These are phyloP conservation scores for Agriopis marginaria DNA, from an alignment of 2,888 invertebrate species.

Conservation along the genomic window DNA sequence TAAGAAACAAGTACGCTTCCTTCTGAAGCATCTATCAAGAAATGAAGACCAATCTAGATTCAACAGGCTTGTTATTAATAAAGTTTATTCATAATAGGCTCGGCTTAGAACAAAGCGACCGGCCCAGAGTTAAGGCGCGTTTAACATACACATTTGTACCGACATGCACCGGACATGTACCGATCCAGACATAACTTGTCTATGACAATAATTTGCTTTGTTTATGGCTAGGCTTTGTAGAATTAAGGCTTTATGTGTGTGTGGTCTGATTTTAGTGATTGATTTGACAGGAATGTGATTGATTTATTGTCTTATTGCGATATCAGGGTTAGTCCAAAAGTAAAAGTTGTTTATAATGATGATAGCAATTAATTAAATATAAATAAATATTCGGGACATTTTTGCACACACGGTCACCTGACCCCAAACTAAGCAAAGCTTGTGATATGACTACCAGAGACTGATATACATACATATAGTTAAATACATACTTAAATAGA, in stretches of 20 bases:
- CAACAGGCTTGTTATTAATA: conserved; percentile 9
- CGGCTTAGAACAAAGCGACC: conserved; percentile 30
- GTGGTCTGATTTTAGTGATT: conserved; percentile 8
- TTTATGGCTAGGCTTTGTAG: conserved; percentile 21
- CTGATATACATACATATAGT: too few species aligned
- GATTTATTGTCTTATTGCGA: too few species aligned
- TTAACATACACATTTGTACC: conserved; percentile 35
- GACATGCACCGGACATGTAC: conserved; percentile 25
- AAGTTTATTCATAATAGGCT: conserved; percentile 19
- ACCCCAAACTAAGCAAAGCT: too few species aligned
- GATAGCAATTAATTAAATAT: too few species aligned
- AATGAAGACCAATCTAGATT: conserved; percentile 10
- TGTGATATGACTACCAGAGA: too few species aligned
- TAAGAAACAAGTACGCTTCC: neutral
- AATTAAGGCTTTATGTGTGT: conserved; percentile 15
- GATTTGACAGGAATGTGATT: neutral
- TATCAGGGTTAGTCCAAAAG: too few species aligned
- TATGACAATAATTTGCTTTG: conserved; percentile 32
- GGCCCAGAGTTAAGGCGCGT: conserved; percentile 9
- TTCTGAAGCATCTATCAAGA: conserved; percentile 19
- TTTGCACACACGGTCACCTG: too few species aligned
- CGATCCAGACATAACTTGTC: conserved; percentile 24
- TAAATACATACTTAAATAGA: too few species aligned
- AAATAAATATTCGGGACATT: too few species aligned
- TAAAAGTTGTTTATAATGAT: too few species aligned